phyloP scores from a whole-genome alignment of 2,113 vertebrate genomes.

The Prionailurus bengalensis region DNA sequence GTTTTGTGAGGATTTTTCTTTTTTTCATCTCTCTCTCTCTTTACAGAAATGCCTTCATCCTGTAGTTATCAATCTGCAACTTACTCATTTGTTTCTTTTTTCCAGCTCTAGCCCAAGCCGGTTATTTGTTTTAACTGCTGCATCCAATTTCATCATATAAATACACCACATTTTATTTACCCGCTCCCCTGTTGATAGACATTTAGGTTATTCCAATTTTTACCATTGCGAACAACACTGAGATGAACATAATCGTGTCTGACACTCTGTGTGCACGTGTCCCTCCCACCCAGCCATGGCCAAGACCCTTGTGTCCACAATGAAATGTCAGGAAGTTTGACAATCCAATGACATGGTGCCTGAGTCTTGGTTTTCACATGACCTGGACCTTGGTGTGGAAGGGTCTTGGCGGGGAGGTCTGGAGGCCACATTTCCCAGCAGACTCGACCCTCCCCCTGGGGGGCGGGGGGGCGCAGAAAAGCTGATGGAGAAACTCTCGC shows the following conservation, averaged over 20 bases:
- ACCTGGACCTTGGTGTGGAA: background rate
- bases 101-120: background rate
- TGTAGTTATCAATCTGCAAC: background rate
- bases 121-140: background rate
- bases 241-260: background rate
- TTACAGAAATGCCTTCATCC: conserved; percentile 9
- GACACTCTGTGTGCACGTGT: too few species aligned
- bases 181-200: background rate
- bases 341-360: background rate
- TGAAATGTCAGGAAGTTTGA: background rate
- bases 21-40: background rate
- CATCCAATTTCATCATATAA: background rate
- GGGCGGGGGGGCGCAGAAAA: background rate
- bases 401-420: background rate
- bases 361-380: background rate
- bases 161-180: background rate
- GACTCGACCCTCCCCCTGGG: background rate
- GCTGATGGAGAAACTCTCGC: background rate
- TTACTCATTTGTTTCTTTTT: background rate
- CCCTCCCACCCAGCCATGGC: background rate
- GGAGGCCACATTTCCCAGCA: background rate
- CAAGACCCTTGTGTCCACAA: background rate
- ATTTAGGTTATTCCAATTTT: background rate
- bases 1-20: background rate
- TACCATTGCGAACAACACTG: background rate